Evolutionary conservation across 2,797 vertebrate genomes (phyloP).

Genomic region (Threskiornis aethiopicus): DNA sequence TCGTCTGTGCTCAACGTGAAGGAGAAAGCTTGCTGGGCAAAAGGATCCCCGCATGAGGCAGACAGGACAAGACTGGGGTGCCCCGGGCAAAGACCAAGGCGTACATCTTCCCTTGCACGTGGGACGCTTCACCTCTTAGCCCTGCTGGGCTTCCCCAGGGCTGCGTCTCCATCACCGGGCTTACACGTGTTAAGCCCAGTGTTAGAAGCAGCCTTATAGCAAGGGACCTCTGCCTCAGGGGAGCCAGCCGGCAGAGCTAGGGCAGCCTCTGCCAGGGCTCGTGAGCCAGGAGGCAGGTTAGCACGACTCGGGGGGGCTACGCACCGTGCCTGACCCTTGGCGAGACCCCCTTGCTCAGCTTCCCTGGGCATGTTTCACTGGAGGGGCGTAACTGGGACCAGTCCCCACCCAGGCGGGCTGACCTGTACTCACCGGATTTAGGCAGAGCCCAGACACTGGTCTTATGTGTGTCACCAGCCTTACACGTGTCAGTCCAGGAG

Average conservation of each 20-base stretch:
- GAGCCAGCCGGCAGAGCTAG: background rate
- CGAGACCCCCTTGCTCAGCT: background rate
- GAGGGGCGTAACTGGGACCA: background rate
- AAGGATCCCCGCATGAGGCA: background rate
- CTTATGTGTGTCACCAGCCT: background rate
- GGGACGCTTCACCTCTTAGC: background rate
- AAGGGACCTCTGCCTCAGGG: background rate
- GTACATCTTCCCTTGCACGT: background rate
- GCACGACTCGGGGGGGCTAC: rapidly evolving
- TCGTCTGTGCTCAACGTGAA: rapidly evolving
- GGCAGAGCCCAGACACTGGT: background rate
- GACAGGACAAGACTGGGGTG: background rate
- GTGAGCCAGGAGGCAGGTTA: background rate
- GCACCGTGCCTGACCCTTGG: rapidly evolving
- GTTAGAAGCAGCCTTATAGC: background rate
- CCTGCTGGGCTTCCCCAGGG: background rate
- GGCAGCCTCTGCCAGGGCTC: background rate
- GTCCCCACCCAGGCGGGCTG: background rate
- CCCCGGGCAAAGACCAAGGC: background rate
- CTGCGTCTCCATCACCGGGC: background rate
- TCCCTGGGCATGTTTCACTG: rapidly evolving
- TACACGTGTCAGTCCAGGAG: background rate
- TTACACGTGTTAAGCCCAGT: background rate
- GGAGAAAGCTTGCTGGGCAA: background rate
- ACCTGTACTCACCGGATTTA: background rate